Evolutionary conservation across 2,888 invertebrate genomes (phyloP).

Genomic region (Zaprionus obscuricornis): DNA sequence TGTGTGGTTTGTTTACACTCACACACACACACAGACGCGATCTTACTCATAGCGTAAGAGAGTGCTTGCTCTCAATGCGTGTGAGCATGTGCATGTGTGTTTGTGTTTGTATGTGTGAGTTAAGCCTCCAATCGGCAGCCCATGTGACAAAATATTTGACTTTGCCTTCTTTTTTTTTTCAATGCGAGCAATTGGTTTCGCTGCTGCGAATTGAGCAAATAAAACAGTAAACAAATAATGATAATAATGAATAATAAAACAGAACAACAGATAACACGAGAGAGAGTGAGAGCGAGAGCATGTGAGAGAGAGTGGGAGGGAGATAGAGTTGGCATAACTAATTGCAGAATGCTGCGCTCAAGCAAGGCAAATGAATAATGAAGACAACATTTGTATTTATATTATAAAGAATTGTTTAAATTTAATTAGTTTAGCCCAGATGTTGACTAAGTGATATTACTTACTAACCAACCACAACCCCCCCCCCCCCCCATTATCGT

Average conservation of each 20-base stretch:
- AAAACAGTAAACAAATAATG: slow-evolving; percentile 51
- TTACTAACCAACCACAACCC: neutral
- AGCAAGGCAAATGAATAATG: slow-evolving; percentile 18
- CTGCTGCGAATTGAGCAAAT: slow-evolving; percentile 41
- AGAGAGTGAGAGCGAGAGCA: neutral
- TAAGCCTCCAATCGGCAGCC: slow-evolving; percentile 43
- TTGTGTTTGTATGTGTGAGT: slow-evolving; percentile 14
- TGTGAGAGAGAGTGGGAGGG: neutral
- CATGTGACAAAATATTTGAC: slow-evolving; percentile 74
- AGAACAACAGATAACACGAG: slow-evolving; percentile 11
- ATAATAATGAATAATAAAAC: slow-evolving; percentile 34
- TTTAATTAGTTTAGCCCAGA: slow-evolving; percentile 47
- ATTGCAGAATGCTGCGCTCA: slow-evolving; percentile 2
- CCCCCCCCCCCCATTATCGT: slow-evolving; percentile 1
- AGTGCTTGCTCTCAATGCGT: too few species aligned
- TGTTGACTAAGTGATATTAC: slow-evolving; percentile 33
- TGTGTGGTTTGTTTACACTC: neutral
- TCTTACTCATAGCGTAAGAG: too few species aligned
- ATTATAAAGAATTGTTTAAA: slow-evolving; percentile 10
- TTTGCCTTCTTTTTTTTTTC: slow-evolving; percentile 42
- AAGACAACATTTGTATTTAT: slow-evolving; percentile 12
- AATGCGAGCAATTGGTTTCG: slow-evolving; percentile 55
- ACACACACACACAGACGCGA: too few species aligned
- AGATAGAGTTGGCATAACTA: slow-evolving; percentile 6
- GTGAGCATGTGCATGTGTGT: neutral